These are phyloP conservation scores for Oreochromis tanganicae DNA, from an alignment of 2,113 vertebrate species.

Conservation along the genomic window DNA sequence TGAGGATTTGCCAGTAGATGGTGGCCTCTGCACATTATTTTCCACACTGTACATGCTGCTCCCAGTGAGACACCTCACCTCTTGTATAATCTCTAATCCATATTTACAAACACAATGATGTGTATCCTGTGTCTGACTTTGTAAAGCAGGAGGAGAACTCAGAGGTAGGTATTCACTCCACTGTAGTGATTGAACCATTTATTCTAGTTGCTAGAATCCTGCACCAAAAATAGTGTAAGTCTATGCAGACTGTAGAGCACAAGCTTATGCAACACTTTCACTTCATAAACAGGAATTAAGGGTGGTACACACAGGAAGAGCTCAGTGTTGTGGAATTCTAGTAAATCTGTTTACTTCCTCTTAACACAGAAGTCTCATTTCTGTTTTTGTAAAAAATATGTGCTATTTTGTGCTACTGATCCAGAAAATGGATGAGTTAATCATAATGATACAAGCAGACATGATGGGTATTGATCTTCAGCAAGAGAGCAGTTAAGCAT, in stretches of 20 bases:
- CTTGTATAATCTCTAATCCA: background rate
- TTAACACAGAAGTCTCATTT: background rate
- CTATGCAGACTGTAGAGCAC: background rate
- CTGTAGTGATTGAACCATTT: background rate
- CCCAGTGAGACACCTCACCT: background rate
- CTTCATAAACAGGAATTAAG: background rate
- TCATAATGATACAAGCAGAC: background rate
- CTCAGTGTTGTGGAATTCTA: background rate
- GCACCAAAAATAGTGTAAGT: background rate
- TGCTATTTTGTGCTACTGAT: background rate
- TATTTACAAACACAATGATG: background rate
- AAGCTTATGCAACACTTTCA: background rate
- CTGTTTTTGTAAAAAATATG: background rate
- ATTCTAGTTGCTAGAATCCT: background rate
- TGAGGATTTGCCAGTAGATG: slow-evolving; percentile 28
- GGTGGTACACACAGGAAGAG: background rate
- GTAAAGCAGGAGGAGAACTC: background rate
- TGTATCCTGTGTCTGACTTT: background rate
- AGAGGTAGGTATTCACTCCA: background rate
- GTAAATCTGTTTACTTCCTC: background rate
- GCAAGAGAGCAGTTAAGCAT: background rate
- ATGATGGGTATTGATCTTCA: background rate
- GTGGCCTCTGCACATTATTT: slow-evolving; percentile 11
- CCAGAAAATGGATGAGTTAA: background rate
- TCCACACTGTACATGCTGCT: background rate